Evolutionary conservation across 2,888 invertebrate genomes (phyloP), one percentile per base, ranked within the genome.

Genomic region (Rhodophaea formosa): DNA sequence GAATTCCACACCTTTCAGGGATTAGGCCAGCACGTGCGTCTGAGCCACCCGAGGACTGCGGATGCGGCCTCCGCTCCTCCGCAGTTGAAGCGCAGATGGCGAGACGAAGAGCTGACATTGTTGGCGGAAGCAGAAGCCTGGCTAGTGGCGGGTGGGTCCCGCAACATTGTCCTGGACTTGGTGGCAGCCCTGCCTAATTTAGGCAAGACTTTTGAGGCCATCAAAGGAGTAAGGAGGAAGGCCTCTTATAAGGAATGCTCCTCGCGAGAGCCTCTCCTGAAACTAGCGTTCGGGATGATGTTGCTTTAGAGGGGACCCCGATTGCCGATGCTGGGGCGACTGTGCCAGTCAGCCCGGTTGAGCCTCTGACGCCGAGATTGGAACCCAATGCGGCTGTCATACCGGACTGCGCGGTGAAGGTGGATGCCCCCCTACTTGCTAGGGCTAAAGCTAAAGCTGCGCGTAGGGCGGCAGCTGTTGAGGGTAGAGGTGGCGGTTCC

Each of bases 11-110:
- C 32, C 32, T 1, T 8, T 1, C 2, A 8, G 92, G 93, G 93
- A 92, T 92, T 93, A 92, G 92, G 87, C 1, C 8, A 8, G 10
- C 32, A 32, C 7, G 10, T 10, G 10, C 32, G 32, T 1, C 7
- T 7, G 10, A 10, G 8, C 1, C 32, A 32, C 7, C 3, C 2
- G 10, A 8, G 8, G 32, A 7, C 7, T 3, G 32, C 32, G 10
- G 7, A 32, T 32, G 32, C 10, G 32, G 32, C 7, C 1, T 32
- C 32, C 10, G 32, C 32, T 7, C 32, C 32, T 32, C 8, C 32
- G 7, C 32, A 32, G 10, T 8, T 10, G 7, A 32, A 32, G 32
- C 32, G 32, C 1, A 10, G 43, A 10, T 43, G 43, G 43, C 43
- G 43, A 7, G 43, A 43, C 3, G 43, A 43, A 7, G 43, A 43